phyloP scores from a whole-genome alignment of 1,140 invertebrate species.

The Trachymyrmex cornetzi region DNA sequence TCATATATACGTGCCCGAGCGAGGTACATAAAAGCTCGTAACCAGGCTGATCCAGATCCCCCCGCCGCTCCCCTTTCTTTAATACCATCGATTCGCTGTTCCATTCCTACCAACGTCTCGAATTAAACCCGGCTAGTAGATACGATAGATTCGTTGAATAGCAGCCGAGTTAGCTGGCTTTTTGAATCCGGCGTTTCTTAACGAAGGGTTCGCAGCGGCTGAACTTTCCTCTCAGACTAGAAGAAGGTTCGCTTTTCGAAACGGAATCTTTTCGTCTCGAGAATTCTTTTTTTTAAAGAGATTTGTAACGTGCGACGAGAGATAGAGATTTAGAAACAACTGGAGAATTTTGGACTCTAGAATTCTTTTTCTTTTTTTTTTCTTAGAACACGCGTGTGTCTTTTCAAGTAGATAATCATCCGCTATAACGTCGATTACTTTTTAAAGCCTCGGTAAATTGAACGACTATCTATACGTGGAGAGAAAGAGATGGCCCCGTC shows the following conservation, averaged over 20 bases:
- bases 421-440: conserved; percentile 33
- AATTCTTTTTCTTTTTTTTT: not conserved
- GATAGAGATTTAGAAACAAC: conserved; percentile 24
- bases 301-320: not conserved
- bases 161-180: conserved; percentile 48
- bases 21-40: conserved; percentile 73
- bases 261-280: not conserved
- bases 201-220: conserved; percentile 29
- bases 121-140: conserved; percentile 66
- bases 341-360: not conserved
- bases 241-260: conserved; percentile 35
- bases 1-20: conserved; percentile 69
- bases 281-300: not conserved
- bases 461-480: conserved; percentile 24
- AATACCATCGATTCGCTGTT: conserved; percentile 32
- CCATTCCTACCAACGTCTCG: conserved; percentile 59
- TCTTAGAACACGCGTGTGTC: not conserved
- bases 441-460: conserved; percentile 49
- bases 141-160: conserved; percentile 55
- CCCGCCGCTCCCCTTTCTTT: not conserved
- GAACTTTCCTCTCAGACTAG: not conserved
- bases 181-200: conserved; percentile 28
- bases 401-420: conserved; percentile 35
- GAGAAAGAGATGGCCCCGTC: conserved; percentile 13
- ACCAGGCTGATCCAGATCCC: conserved; percentile 65